phyloP scores from a whole-genome alignment of 1,140 invertebrate species.

The Musca domestica region DNA sequence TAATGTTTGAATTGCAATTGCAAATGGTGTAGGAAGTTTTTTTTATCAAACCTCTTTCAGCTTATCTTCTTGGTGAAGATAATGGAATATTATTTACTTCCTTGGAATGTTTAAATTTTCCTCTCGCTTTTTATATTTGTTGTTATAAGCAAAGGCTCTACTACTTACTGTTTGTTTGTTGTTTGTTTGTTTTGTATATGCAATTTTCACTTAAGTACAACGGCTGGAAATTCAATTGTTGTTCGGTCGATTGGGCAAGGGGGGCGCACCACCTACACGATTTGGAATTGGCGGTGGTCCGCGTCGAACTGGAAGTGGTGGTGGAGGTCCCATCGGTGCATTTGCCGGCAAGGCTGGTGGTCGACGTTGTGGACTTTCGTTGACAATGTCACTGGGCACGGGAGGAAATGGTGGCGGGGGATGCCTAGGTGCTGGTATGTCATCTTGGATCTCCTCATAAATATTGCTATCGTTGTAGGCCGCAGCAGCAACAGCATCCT shows the following conservation, averaged over 20 bases:
- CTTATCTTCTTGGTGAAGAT: too few relatives aligned
- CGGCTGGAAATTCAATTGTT: constrained; percentile 32
- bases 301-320: constrained; percentile 65
- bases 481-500: constrained; percentile 15
- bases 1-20: too few relatives aligned
- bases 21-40: too few relatives aligned
- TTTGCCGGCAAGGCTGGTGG: constrained; percentile 52
- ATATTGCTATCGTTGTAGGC: constrained; percentile 44
- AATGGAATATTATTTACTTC: too few relatives aligned
- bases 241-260: constrained; percentile 45
- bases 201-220: neutral
- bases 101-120: neutral
- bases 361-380: constrained; percentile 34
- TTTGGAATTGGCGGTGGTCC: constrained; percentile 64
- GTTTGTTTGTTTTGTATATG: too few relatives aligned
- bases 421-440: constrained; percentile 41
- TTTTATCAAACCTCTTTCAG: too few relatives aligned
- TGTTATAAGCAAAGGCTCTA: neutral
- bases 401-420: constrained; percentile 38
- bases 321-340: constrained; percentile 54
- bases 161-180: constrained; percentile 6
- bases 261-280: constrained; percentile 55
- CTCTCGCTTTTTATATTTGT: neutral
- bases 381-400: constrained; percentile 19
- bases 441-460: constrained; percentile 48